Base-by-base conservation (phyloP, 2,888 invertebrate genomes). In the Limnephilus lunatus region DNA sequence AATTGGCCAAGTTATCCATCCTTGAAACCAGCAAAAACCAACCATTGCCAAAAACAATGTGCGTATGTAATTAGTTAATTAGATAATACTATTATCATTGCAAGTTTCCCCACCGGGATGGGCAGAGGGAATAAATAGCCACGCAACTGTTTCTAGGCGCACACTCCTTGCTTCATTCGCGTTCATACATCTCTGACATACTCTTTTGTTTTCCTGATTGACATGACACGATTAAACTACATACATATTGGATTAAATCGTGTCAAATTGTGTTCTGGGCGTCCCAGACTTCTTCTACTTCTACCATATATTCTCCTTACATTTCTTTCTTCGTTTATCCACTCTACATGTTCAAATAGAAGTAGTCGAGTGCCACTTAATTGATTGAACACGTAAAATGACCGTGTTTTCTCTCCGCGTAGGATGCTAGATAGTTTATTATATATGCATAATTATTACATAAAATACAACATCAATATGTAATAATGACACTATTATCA, bases 21-120 rank as follows among this genome's bases (percentile, higher is more conserved):
- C 89, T 89, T 89, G 89, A 89, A 81, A 81, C 80, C 82, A 31
- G 30, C 44, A 86, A 30, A 44, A 86, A 86, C 48, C 30, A 14
- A 35, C 86, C 30, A n/a, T 68, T 86, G 89, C 89, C 89, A 89
- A 89, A 89, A 89, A 81, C 81, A 68, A 39, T 68, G 19, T 68
- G 25, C 25, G 48, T 48, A 14, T 48, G 48, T 48, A 14, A 48
- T 48, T 44, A 14, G 44, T 14, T 44, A 44, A 44, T 44, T 53
- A 68, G 25, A 68, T 68, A 68, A 68, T 68, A 9, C 25, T 68
- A 68, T 68, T 68, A 68, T 68, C 68, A 68, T 68, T 25, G 68
- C 68, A 25, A 68, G 9, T 5, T 68, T n/a, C 2, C 53, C 68
- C 68, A n/a, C 5, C 7, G n/a, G 68, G 68, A n/a, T 68, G 25